These are phyloP conservation scores for Knipowitschia caucasica DNA, from an alignment of 2,797 vertebrate species.

Conservation along the genomic window DNA sequence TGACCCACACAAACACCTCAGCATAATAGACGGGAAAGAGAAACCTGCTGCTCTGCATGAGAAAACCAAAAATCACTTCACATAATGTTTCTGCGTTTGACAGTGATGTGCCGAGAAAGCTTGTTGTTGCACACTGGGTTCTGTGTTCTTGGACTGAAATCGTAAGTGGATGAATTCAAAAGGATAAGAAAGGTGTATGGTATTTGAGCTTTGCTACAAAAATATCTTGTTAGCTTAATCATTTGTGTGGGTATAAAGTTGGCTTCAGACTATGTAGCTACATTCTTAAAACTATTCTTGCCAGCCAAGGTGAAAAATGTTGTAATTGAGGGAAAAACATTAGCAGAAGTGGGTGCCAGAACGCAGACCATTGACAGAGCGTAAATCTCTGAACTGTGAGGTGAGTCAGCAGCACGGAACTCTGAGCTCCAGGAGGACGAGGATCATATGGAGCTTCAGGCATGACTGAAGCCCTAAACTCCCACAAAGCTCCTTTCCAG, in stretches of 20 bases:
- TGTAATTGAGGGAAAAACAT: slow-evolving; percentile 55
- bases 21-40: no score
- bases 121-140: no score
- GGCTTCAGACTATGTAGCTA: neutral
- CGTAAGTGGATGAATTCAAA: no score
- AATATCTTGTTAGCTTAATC: no score
- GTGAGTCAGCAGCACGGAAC: slow-evolving; percentile 42
- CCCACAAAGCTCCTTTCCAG: slow-evolving; percentile 58
- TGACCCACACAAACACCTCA: no score
- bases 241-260: slow-evolving; percentile 12
- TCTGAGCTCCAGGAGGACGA: slow-evolving; percentile 44
- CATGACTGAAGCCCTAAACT: slow-evolving; percentile 52
- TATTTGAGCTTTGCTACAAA: no score
- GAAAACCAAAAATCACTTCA: no score
- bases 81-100: no score
- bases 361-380: slow-evolving; percentile 38
- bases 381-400: slow-evolving; percentile 47
- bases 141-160: no score
- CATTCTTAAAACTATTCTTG: slow-evolving; percentile 18
- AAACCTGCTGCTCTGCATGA: no score
- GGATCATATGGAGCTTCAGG: slow-evolving; percentile 64
- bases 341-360: slow-evolving; percentile 33
- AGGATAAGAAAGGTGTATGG: no score
- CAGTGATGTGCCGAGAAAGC: no score
- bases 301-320: slow-evolving; percentile 36